Conservation (phyloP, 2,797 vertebrate genomes). For the Acropternis orthonyx region DNA sequence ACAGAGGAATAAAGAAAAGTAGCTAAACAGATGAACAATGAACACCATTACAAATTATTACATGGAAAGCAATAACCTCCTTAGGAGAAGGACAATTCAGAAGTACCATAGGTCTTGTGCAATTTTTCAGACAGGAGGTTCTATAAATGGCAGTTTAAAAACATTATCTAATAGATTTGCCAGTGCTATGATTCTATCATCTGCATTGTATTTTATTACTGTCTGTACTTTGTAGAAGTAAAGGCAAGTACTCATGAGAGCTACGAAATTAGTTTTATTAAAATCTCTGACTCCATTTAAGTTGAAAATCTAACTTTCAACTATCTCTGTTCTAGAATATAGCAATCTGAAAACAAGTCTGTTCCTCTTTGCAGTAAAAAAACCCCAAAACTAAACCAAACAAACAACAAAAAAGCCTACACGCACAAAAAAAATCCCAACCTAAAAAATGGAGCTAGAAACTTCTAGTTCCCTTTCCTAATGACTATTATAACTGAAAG, state of each 20-base stretch:
- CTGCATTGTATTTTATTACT: neutral
- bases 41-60: neutral
- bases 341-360: neutral
- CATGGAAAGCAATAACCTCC: neutral
- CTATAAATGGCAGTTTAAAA: neutral
- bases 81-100: neutral
- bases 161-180: neutral
- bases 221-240: neutral
- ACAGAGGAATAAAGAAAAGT: neutral
- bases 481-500: neutral
- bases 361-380: neutral
- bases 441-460: neutral
- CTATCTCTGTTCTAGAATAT: neutral
- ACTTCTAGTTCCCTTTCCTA: neutral
- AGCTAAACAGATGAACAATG: neutral
- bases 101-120: neutral
- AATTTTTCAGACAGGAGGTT: neutral
- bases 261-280: neutral
- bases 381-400: neutral
- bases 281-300: neutral
- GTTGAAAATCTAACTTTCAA: neutral
- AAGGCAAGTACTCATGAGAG: neutral
- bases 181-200: neutral
- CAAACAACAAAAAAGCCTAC: neutral
- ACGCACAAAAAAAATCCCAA: neutral